These are phyloP conservation scores for Ips nitidus DNA, from an alignment of 1,140 invertebrate species.

Conservation along the genomic window DNA sequence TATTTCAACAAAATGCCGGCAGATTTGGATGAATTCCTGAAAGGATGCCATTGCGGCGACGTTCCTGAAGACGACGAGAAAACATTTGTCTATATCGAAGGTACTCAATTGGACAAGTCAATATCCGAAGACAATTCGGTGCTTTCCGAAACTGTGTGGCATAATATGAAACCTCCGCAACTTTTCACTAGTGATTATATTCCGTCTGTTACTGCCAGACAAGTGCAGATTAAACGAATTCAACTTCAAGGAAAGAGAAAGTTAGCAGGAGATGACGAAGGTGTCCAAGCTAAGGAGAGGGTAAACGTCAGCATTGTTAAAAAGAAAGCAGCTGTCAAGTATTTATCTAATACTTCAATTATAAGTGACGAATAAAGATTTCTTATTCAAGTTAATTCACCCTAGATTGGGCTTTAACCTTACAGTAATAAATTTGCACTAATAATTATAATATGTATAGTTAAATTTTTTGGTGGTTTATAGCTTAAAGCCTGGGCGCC, in stretches of 20 bases:
- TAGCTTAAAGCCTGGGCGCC: background rate
- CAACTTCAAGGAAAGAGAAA: conserved; percentile 29
- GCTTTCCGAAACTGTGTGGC: conserved; percentile 27
- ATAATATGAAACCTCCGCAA: conserved; percentile 29
- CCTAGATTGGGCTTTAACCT: background rate
- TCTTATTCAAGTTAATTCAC: background rate
- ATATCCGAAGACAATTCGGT: conserved; percentile 14
- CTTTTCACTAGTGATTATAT: conserved; percentile 11
- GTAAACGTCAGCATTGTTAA: conserved; percentile 22
- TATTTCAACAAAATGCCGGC: background rate
- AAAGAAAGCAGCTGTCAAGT: conserved; percentile 23
- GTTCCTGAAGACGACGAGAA: conserved; percentile 20
- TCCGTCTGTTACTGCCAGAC: conserved; percentile 23
- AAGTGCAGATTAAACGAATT: conserved; percentile 31
- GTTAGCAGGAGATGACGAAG: conserved; percentile 22
- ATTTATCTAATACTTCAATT: conserved; percentile 23
- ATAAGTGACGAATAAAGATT: background rate
- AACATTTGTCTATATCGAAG: conserved; percentile 26
- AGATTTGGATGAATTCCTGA: conserved; percentile 9
- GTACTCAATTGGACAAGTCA: conserved; percentile 15
- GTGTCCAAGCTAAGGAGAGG: background rate
- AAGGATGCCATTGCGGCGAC: conserved; percentile 19
- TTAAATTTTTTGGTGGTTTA: background rate
- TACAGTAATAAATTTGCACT: background rate
- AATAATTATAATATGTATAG: background rate